phyloP scores from a whole-genome alignment of 2,888 invertebrate species.

The Alcis repandata region DNA sequence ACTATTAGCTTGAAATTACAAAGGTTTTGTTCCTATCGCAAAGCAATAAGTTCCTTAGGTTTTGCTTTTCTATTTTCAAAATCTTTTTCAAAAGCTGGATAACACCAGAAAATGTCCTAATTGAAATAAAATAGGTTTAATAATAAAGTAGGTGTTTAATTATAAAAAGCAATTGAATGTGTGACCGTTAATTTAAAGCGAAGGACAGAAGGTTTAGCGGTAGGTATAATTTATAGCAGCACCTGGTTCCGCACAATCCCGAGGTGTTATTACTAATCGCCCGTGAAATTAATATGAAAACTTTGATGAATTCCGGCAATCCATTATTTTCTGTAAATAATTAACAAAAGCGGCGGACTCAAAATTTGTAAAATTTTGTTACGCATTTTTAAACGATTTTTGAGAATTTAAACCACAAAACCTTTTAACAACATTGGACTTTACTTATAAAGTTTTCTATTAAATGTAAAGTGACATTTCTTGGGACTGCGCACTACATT shows the following conservation, averaged over 20 bases:
- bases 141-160: constrained; percentile 16
- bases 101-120: not conserved
- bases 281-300: constrained; percentile 65
- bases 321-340: constrained; percentile 34
- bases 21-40: no score
- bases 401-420: no score
- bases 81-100: not conserved
- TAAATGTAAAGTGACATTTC: no score
- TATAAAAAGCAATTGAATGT: constrained; percentile 49
- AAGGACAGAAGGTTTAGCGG: constrained; percentile 46
- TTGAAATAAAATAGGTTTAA: no score
- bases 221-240: constrained; percentile 58
- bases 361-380: no score
- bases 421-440: no score
- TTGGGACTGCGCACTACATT: no score
- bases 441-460: no score
- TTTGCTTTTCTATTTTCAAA: not conserved
- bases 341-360: constrained; percentile 5
- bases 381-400: no score
- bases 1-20: no score
- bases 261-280: constrained; percentile 62
- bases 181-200: constrained; percentile 52
- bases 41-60: no score
- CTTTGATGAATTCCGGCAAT: constrained; percentile 46
- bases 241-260: constrained; percentile 57